phyloP scores from a whole-genome alignment of 2,113 vertebrate species.

The Nothobranchius kuhntae region DNA sequence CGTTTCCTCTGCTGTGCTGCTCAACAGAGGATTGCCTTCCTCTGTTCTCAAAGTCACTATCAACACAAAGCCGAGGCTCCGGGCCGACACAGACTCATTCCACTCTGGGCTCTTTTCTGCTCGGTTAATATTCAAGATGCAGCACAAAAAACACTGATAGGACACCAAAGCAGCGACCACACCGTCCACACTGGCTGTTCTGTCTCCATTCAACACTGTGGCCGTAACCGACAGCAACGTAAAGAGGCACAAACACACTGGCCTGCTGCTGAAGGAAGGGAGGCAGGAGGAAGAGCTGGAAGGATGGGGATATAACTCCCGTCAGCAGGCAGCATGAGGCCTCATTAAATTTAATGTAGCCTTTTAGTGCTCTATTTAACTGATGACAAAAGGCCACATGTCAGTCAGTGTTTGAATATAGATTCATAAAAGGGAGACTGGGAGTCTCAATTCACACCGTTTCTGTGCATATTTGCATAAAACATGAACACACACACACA shows the following conservation, averaged over 20 bases:
- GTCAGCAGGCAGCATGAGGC: constrained; percentile 39
- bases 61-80: constrained; percentile 35
- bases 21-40: constrained; percentile 19
- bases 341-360: constrained; percentile 61
- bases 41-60: constrained; percentile 34
- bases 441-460: constrained; percentile 5
- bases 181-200: background rate
- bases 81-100: constrained; percentile 36
- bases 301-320: constrained; percentile 11
- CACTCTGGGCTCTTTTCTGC: constrained; percentile 49
- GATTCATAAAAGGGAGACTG: constrained; percentile 30
- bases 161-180: constrained; percentile 16
- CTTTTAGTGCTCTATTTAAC: constrained; percentile 57
- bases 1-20: constrained; percentile 1
- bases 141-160: constrained; percentile 22
- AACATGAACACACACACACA: background rate
- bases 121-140: constrained; percentile 56
- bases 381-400: constrained; percentile 59
- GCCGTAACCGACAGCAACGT: constrained; percentile 2
- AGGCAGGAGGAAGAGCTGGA: background rate
- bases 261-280: background rate
- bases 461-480: constrained; percentile 3
- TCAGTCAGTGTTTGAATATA: constrained; percentile 49
- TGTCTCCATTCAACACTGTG: constrained; percentile 3
- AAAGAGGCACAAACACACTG: background rate